Conservation (phyloP, 2,888 invertebrate genomes). For the Drosophila aldrichi region DNA sequence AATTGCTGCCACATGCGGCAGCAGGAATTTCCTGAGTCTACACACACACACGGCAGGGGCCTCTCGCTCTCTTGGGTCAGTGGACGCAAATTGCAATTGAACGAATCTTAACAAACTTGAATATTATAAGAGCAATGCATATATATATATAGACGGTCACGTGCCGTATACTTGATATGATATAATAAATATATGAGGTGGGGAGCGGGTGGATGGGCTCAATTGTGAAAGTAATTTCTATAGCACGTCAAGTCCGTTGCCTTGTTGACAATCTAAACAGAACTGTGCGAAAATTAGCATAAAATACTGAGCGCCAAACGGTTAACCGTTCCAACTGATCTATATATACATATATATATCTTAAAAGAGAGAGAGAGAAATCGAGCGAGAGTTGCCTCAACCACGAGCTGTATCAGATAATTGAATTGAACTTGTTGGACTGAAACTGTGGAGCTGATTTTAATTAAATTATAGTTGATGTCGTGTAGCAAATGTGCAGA, state of each 20-base stretch:
- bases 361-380: neutral
- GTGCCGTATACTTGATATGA: slow-evolving; percentile 44
- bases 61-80: slow-evolving; percentile 24
- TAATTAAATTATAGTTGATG: slow-evolving; percentile 16
- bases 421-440: slow-evolving; percentile 33
- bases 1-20: slow-evolving; percentile 26
- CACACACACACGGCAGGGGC: slow-evolving; percentile 5
- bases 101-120: slow-evolving; percentile 15
- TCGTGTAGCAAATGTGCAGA: slow-evolving; percentile 4
- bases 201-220: neutral
- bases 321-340: slow-evolving; percentile 28
- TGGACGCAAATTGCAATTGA: slow-evolving; percentile 25
- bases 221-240: slow-evolving; percentile 17
- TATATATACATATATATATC: neutral
- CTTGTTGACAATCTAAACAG: slow-evolving; percentile 28
- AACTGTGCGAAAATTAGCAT: slow-evolving; percentile 39
- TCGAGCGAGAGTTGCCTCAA: slow-evolving; percentile 5
- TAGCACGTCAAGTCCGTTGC: slow-evolving; percentile 39
- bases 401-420: slow-evolving; percentile 14
- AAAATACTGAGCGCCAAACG: slow-evolving; percentile 12
- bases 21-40: neutral
- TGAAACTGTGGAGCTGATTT: slow-evolving; percentile 12
- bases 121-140: slow-evolving; percentile 2
- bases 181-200: neutral
- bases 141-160: slow-evolving; percentile 29